Evolutionary conservation across 2,888 invertebrate genomes (phyloP).

Genomic region (Athetis lepigone): DNA sequence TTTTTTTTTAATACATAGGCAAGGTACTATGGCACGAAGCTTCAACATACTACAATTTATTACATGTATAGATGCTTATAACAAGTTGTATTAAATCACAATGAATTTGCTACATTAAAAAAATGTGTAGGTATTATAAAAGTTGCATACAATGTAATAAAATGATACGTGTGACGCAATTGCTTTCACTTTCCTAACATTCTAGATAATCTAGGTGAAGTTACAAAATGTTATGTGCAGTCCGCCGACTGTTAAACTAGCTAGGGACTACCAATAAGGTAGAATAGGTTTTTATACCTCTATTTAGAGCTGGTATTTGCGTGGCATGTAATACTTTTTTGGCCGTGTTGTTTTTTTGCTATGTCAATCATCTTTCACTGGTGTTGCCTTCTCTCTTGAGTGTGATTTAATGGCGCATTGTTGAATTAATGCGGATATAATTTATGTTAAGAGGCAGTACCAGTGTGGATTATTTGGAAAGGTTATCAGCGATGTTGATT

Average conservation of each 20-base stretch:
- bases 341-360: constrained; percentile 29
- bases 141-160: constrained; percentile 49
- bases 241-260: constrained; percentile 30
- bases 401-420: constrained; percentile 52
- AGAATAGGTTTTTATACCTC: constrained; percentile 15
- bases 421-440: constrained; percentile 27
- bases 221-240: constrained; percentile 55
- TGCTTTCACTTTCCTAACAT: constrained; percentile 71
- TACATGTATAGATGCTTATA: constrained; percentile 4
- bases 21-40: too few relatives aligned
- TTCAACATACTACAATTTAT: too few relatives aligned
- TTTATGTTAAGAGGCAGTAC: constrained; percentile 21
- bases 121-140: constrained; percentile 24
- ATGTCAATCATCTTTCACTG: constrained; percentile 54
- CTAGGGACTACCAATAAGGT: constrained; percentile 5
- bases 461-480: constrained; percentile 8
- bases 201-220: constrained; percentile 66
- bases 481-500: constrained; percentile 1
- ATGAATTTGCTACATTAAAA: constrained; percentile 39
- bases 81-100: constrained; percentile 34
- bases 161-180: constrained; percentile 58
- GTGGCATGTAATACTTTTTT: constrained; percentile 12
- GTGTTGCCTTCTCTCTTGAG: constrained; percentile 22
- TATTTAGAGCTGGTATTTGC: constrained; percentile 48
- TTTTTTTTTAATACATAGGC: too few relatives aligned